Conservation (phyloP, 2,113 vertebrate species). For the Cnemophilus loriae region DNA sequence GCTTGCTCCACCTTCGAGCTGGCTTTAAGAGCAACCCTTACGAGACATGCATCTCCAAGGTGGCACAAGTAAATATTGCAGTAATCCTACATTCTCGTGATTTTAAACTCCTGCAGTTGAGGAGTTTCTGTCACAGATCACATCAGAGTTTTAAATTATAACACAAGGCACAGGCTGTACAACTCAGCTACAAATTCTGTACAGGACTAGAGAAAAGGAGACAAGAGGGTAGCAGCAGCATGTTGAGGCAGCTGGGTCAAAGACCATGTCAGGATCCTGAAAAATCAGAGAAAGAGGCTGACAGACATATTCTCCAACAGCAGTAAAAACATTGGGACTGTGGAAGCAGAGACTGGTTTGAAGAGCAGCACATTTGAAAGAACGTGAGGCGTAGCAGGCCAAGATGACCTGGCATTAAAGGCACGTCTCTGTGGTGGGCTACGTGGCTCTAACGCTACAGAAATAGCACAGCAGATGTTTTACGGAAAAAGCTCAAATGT, state of each 20-base stretch:
- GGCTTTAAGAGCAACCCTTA: neutral
- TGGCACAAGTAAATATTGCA: neutral
- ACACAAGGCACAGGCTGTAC: neutral
- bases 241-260: neutral
- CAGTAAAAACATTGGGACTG: neutral
- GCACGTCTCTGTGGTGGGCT: neutral
- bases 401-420: neutral
- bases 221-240: neutral
- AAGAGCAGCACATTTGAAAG: neutral
- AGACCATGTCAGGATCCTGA: slow-evolving; percentile 2
- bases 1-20: neutral
- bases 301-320: neutral
- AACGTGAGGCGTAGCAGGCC: neutral
- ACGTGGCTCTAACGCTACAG: neutral
- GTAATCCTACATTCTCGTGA: neutral
- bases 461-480: neutral
- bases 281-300: neutral
- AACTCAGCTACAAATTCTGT: neutral
- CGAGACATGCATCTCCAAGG: neutral
- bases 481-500: neutral
- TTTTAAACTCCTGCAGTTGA: neutral
- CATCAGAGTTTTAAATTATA: neutral
- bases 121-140: neutral
- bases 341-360: neutral
- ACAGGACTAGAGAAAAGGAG: neutral